These are phyloP conservation scores for Vireo altiloquus DNA, from an alignment of 2,113 vertebrate genomes.

Conservation along the genomic window DNA sequence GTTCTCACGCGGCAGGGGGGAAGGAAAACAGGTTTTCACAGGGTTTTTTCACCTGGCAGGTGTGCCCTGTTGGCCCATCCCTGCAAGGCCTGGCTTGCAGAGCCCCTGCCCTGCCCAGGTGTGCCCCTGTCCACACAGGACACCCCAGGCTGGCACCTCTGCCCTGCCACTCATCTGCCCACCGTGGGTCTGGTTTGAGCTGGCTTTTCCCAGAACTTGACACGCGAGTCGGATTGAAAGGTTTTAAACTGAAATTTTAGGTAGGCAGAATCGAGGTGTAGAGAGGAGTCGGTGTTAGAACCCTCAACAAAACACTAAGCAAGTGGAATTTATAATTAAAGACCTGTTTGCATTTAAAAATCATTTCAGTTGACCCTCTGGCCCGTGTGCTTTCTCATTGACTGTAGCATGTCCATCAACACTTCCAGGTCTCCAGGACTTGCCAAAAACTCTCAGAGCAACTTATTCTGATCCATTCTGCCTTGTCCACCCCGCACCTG, in stretches of 20 bases:
- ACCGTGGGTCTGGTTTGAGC: accelerated
- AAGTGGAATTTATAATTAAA: not conserved
- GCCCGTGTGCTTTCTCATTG: accelerated
- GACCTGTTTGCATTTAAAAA: not conserved
- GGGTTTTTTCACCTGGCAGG: not conserved
- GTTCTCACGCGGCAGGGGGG: not conserved
- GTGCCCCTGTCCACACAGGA: not conserved
- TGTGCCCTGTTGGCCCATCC: not conserved
- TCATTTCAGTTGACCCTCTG: not conserved
- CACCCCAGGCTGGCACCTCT: accelerated
- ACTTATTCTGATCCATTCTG: not conserved
- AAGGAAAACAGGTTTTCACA: not conserved
- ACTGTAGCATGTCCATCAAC: accelerated
- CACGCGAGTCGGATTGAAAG: accelerated
- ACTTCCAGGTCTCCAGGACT: not conserved
- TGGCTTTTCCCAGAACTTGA: accelerated
- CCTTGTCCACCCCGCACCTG: not conserved
- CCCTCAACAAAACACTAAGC: not conserved
- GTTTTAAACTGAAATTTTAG: not conserved
- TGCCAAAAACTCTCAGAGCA: not conserved
- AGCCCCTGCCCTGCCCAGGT: not conserved
- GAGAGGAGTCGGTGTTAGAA: not conserved
- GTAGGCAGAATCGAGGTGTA: too few relatives aligned
- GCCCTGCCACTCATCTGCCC: not conserved
- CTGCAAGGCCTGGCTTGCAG: not conserved